Conservation (phyloP, 2,888 invertebrate species). For the Tetheella fluctuosa region DNA sequence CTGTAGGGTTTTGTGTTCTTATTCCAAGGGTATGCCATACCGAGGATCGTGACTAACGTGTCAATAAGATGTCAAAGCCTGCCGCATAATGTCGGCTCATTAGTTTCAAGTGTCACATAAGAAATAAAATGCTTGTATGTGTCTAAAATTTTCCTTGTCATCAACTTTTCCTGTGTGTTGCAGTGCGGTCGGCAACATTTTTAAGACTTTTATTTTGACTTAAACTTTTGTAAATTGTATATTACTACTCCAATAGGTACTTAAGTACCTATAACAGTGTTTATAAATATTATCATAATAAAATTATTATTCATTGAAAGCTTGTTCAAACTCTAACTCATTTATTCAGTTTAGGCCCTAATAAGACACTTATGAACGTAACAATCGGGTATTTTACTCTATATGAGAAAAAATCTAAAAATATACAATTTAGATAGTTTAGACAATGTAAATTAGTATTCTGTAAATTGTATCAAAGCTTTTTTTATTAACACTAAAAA, state of each 20-base stretch:
- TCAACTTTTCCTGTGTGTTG: background rate
- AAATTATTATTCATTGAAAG: no score
- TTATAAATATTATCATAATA: no score
- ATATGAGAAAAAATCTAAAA: no score
- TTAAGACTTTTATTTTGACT: background rate
- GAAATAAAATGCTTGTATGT: conserved; percentile 18
- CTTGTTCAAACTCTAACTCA: no score
- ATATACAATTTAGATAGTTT: no score
- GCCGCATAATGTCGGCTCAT: conserved; percentile 11
- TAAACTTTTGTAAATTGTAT: no score
- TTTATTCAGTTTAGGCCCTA: no score
- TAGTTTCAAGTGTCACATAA: conserved; percentile 12
- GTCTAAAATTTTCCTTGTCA: conserved; percentile 21
- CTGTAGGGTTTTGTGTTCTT: background rate
- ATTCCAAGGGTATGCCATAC: background rate
- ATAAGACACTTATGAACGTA: no score
- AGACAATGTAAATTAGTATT: no score
- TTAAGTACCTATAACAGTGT: no score
- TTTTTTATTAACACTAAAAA: background rate
- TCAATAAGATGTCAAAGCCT: conserved; percentile 15
- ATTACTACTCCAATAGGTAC: no score
- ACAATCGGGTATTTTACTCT: no score
- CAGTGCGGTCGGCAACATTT: background rate
- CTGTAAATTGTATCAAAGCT: conserved; percentile 12
- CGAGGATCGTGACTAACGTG: conserved; percentile 4